Evolutionary conservation across 2,797 vertebrate genomes (phyloP).

Genomic region (Phoeniculus purpureus): DNA sequence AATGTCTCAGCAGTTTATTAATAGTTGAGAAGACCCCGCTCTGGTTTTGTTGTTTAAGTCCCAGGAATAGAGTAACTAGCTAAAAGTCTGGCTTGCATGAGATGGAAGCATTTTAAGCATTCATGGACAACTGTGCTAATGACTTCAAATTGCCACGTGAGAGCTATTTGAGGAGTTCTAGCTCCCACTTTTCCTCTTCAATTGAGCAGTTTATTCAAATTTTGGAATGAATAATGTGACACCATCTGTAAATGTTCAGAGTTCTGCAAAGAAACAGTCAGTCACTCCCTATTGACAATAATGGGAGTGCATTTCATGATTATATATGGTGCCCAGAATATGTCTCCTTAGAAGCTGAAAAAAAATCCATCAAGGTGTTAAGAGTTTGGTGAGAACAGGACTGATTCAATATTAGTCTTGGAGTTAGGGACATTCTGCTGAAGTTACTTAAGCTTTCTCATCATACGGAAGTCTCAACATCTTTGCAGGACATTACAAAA

Average conservation of each 20-base stretch:
- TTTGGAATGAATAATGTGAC: constrained; percentile 37
- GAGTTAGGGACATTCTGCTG: constrained; percentile 13
- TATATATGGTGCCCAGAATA: constrained; percentile 2
- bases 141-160: neutral
- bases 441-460: constrained; percentile 14
- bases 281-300: constrained; percentile 9
- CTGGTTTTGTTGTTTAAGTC: neutral
- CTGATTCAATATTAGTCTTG: neutral
- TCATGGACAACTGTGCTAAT: neutral
- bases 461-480: neutral
- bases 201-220: constrained; percentile 29
- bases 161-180: constrained; percentile 28
- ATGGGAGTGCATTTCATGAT: neutral
- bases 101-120: neutral
- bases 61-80: neutral
- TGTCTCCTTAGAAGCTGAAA: neutral
- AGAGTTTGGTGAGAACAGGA: constrained; percentile 5
- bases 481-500: neutral
- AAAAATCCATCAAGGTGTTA: neutral
- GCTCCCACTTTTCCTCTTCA: constrained; percentile 5
- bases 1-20: neutral
- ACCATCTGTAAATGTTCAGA: constrained; percentile 51
- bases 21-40: neutral
- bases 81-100: neutral
- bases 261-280: constrained; percentile 24